Base-by-base conservation (phyloP, 1,140 invertebrate species). In the Aphidius ervi region DNA sequence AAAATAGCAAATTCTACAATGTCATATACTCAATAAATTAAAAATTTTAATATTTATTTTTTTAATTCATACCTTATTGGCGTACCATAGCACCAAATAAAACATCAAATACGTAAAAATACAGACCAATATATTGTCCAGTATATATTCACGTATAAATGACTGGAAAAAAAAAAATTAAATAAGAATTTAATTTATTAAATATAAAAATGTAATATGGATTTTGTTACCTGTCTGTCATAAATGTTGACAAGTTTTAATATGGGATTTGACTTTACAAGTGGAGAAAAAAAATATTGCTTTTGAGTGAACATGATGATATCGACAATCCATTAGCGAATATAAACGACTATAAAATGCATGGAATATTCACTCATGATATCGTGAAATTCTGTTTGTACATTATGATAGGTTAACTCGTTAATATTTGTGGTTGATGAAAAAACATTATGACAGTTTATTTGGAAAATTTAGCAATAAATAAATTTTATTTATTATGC, bases 31-130 rank as follows among this genome's bases (percentile, higher is more conserved):
- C 9, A 6, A 37, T 23, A 1, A 37, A 45, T 40, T 7, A 10
- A n/a, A 52, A 20, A 43, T 9, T 16, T 16, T 49, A 50, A 5
- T 10, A 43, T 6, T 40, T 39, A 40, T 41, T 55, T 55, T 55
- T 23, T n/a, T 5, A 20, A 7, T 54, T n/a, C 67, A 70, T 66
- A 80, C 78, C 63, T 73, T 72, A 54, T 73, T 71, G 39, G 73
- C 71, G 54, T 73, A 77, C 74, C 74, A 78, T 3, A 77, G 40
- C 9, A 69, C 65, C 23, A 65, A 54, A 46, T 76, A 79, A 62
- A 80, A 74, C 16, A 78, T 23, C 42, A 71, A 54, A 58, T 76
- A 76, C 63, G 72, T 70, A 43, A 75, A 64, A 46, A 76, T 67
- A 57, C 71, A 76, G 10, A 77, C 54, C 46, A 64, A 71, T 10